These are phyloP conservation scores for Lagopus leucura DNA, from an alignment of 2,113 vertebrate genomes.

Conservation along the genomic window DNA sequence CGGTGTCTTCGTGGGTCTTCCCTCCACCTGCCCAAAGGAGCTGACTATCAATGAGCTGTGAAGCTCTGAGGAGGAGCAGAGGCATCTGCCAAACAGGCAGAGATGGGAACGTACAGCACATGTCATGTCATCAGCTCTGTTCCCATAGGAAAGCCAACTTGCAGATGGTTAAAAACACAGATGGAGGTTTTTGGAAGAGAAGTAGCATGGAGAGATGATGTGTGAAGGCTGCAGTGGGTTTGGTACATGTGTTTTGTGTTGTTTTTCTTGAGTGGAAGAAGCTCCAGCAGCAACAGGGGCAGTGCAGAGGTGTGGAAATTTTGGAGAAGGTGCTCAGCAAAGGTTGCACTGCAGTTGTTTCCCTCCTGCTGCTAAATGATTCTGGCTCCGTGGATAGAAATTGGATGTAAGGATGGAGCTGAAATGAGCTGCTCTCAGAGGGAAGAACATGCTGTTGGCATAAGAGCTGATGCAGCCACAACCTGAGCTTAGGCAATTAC, in stretches of 20 bases:
- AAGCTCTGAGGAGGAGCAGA: neutral
- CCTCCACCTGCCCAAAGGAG: neutral
- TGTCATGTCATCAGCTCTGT: fast-evolving
- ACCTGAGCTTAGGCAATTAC: neutral
- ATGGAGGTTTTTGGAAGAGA: neutral
- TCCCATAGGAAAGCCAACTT: neutral
- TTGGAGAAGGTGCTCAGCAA: neutral
- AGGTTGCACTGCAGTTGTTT: neutral
- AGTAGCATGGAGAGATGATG: neutral
- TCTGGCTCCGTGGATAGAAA: neutral
- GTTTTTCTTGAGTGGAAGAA: neutral
- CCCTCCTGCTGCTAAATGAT: neutral
- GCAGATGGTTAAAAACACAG: neutral
- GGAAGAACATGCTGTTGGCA: fast-evolving
- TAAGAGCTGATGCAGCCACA: neutral
- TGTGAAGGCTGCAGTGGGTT: fast-evolving
- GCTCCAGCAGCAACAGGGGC: neutral
- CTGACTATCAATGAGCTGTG: neutral
- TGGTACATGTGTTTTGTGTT: neutral
- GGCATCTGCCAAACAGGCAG: neutral
- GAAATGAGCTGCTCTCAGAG: fast-evolving
- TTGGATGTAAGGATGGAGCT: fast-evolving
- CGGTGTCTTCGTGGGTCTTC: neutral
- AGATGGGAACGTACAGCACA: neutral
- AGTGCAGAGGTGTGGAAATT: neutral